Conservation (phyloP, 2,888 invertebrate species). For the Aphodius sticticus region DNA sequence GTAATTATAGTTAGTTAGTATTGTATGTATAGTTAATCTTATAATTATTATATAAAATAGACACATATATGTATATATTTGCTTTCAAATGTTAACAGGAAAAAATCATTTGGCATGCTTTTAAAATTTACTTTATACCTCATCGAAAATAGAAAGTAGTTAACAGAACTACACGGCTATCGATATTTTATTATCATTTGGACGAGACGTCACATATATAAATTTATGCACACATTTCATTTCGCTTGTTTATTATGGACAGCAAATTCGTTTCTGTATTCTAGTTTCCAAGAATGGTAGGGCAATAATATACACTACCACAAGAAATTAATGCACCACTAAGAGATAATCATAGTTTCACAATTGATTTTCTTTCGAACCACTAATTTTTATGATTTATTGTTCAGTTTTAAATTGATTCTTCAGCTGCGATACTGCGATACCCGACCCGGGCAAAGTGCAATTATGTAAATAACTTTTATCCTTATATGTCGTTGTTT, state of each 20-base stretch:
- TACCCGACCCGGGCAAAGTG: too few relatives aligned
- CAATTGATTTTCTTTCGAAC: too few relatives aligned
- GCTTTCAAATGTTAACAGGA: slow-evolving; percentile 20
- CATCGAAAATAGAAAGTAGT: slow-evolving; percentile 14
- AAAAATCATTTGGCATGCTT: slow-evolving; percentile 38
- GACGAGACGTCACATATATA: slow-evolving; percentile 15
- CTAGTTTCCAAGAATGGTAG: neutral
- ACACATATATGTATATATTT: slow-evolving; percentile 34
- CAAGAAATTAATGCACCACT: too few relatives aligned
- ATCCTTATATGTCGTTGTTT: too few relatives aligned
- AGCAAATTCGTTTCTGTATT: slow-evolving; percentile 5
- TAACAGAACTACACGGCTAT: neutral
- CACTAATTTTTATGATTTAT: too few relatives aligned
- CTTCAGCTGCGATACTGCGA: too few relatives aligned
- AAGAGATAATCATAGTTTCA: too few relatives aligned
- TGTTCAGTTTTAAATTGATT: too few relatives aligned
- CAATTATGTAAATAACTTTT: too few relatives aligned
- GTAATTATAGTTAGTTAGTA: slow-evolving; percentile 20
- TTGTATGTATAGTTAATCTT: slow-evolving; percentile 28
- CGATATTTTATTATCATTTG: slow-evolving; percentile 21
- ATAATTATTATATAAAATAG: slow-evolving; percentile 36
- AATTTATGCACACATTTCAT: neutral
- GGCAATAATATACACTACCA: neutral
- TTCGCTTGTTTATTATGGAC: neutral
- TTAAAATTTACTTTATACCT: neutral